Conservation (phyloP, 2,113 vertebrate species). For the Laticauda laticaudata region DNA sequence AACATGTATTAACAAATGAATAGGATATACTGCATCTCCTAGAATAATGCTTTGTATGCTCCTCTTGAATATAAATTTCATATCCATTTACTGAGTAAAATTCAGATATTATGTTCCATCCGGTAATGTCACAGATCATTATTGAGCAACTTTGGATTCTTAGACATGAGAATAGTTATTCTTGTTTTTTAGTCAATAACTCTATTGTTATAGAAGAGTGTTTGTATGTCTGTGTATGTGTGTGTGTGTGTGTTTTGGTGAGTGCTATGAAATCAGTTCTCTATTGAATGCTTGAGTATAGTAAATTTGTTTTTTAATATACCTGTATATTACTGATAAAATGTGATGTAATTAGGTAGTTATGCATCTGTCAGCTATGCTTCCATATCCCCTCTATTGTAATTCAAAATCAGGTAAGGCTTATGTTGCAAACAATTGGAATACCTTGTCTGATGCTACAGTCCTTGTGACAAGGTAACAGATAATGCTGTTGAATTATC, state of each 20-base stretch:
- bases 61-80: constrained; percentile 29
- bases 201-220: not conserved
- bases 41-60: not conserved
- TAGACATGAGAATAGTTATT: not conserved
- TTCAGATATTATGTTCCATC: constrained; percentile 1
- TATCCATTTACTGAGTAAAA: constrained; percentile 26
- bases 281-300: constrained; percentile 8
- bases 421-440: constrained; percentile 17
- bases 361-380: not conserved
- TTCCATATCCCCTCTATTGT: constrained; percentile 3
- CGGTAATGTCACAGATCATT: not conserved
- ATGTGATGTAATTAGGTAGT: constrained; percentile 5
- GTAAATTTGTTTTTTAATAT: constrained; percentile 7
- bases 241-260: not conserved
- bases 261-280: constrained; percentile 24
- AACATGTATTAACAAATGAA: constrained; percentile 14
- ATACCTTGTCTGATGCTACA: not conserved
- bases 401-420: constrained; percentile 6
- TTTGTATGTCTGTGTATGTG: not conserved
- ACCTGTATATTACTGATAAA: constrained; percentile 6
- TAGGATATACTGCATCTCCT: not conserved
- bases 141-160: constrained; percentile 17
- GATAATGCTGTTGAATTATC: constrained; percentile 29
- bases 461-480: not conserved
- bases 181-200: constrained; percentile 1